Evolutionary conservation across 2,888 invertebrate species (phyloP).

Genomic region (Papilio gigon): DNA sequence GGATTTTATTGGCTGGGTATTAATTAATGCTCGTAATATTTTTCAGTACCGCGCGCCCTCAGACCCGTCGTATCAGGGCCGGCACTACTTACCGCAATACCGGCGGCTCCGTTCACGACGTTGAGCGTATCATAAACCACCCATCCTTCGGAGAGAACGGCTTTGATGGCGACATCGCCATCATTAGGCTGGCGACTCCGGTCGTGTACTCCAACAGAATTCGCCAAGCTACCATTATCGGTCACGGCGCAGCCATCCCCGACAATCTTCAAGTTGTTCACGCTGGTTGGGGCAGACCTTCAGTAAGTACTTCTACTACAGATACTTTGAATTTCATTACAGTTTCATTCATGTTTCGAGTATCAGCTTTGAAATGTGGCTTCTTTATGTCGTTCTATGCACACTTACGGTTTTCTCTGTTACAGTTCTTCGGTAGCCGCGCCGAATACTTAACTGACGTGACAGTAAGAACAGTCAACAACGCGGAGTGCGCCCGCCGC

Average conservation of each 20-base stretch:
- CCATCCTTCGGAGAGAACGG: slow-evolving; percentile 87
- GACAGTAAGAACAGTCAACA: slow-evolving; percentile 59
- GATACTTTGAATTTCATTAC: slow-evolving; percentile 29
- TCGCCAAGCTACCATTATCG: slow-evolving; percentile 49
- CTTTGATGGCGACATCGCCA: slow-evolving; percentile 83
- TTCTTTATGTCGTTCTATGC: background rate
- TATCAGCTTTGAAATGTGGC: background rate
- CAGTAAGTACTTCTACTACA: slow-evolving; percentile 50
- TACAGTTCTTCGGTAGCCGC: slow-evolving; percentile 36
- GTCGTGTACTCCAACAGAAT: slow-evolving; percentile 50
- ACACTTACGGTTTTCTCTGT: background rate
- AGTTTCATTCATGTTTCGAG: slow-evolving; percentile 35
- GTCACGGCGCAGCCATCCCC: slow-evolving; percentile 44
- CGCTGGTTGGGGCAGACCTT: slow-evolving; percentile 60
- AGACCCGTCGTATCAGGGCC: slow-evolving; percentile 57
- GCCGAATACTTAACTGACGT: slow-evolving; percentile 52
- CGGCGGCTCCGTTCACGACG: slow-evolving; percentile 52
- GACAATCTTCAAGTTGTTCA: slow-evolving; percentile 51
- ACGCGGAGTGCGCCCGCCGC: slow-evolving; percentile 52
- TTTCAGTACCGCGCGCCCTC: background rate
- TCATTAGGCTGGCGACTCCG: slow-evolving; percentile 49
- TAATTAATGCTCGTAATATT: background rate
- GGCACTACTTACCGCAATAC: slow-evolving; percentile 56
- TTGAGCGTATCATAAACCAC: slow-evolving; percentile 46
- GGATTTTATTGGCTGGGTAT: background rate